A percentile compares a stretch with the other conserved stretches of the same genome.
Evolutionary conservation across 2,888 invertebrate species (phyloP).

Genomic region (Seira sanloemensis): DNA sequence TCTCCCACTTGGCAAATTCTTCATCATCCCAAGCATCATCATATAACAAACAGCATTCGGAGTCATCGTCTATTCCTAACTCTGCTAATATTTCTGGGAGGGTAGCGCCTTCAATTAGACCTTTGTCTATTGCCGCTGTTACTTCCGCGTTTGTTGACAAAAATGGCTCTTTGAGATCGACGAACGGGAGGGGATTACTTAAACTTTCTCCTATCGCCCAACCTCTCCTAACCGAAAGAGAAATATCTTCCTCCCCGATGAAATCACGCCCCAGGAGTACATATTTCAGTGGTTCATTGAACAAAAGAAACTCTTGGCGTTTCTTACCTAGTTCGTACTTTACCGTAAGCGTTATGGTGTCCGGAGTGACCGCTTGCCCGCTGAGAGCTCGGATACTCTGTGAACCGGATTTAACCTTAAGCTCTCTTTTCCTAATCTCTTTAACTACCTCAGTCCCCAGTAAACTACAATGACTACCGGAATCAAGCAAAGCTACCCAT

Average conservation of each 20-base stretch:
- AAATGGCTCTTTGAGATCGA: no score
- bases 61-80: no score
- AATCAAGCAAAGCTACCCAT: constrained; percentile 1
- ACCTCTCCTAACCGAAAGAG: background rate
- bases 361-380: background rate
- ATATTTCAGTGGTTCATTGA: background rate
- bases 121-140: no score
- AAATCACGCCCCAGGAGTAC: constrained; percentile 21
- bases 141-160: no score
- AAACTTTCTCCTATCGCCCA: no score
- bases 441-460: constrained; percentile 7
- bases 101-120: no score
- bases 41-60: no score
- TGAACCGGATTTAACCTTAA: background rate
- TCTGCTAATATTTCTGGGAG: no score
- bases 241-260: background rate
- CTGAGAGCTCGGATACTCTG: background rate
- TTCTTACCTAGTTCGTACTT: constrained; percentile 2
- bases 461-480: background rate
- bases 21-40: no score
- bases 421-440: background rate
- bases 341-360: background rate
- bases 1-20: no score
- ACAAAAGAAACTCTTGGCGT: background rate
- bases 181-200: no score